phyloP scores from a whole-genome alignment of 2,113 vertebrate genomes.

The Pithys albifrons region DNA sequence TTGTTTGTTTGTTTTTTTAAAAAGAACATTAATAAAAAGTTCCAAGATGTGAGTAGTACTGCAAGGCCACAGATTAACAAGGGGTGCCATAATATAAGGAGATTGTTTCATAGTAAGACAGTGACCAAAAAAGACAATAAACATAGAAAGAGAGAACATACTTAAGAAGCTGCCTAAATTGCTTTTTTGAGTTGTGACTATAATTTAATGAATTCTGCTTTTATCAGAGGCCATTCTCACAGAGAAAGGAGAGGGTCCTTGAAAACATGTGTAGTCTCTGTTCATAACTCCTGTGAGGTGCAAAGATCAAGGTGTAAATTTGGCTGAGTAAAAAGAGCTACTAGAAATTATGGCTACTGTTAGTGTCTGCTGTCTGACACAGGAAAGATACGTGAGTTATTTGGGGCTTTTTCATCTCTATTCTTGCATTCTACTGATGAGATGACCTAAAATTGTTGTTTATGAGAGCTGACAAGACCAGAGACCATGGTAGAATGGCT shows the following conservation, averaged over 20 bases:
- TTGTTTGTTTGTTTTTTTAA: too few relatives aligned
- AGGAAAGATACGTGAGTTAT: background rate
- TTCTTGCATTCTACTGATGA: background rate
- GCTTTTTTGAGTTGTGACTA: background rate
- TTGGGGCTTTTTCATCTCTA: background rate
- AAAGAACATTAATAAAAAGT: background rate
- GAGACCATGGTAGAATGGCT: slow-evolving; percentile 33
- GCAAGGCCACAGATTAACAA: background rate
- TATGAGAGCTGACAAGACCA: slow-evolving; percentile 64
- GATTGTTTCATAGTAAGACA: background rate
- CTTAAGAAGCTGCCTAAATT: background rate
- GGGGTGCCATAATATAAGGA: background rate
- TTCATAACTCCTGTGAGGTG: background rate
- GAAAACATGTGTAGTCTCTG: background rate
- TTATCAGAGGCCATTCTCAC: background rate
- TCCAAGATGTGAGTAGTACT: background rate
- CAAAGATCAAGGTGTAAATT: background rate
- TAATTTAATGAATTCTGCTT: background rate
- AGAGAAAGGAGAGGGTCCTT: background rate
- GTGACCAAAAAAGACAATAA: background rate
- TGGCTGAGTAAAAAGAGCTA: background rate
- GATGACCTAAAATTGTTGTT: slow-evolving; percentile 34
- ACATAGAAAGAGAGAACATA: background rate
- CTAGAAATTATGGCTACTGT: background rate
- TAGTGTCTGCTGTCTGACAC: background rate